Base-by-base conservation (phyloP, 2,797 vertebrate genomes). In the Xenopus petersii region DNA sequence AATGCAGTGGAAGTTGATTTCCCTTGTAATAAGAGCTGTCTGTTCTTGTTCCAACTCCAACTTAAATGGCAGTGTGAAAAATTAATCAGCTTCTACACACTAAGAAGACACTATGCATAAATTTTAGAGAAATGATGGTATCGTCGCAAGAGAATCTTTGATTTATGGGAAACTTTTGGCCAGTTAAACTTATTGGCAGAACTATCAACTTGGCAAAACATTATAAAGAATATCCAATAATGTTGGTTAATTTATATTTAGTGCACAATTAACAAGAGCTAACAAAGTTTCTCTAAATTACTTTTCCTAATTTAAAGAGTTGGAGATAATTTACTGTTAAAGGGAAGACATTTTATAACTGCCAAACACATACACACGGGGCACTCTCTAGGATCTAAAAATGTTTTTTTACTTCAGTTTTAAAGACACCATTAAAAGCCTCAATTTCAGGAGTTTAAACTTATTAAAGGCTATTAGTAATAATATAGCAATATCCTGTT, bases 11-110 rank as follows among this genome's bases (percentile, higher is more conserved):
- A 36, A 21, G 17, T 56, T 48, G 62, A 70, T 64, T 46, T 70
- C 12, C 60, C 12, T 64, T 75, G 13, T 13, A 75, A 58, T 75
- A 70, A 64, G 55, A 64, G 30, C 13, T 58, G 51, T 62, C 67
- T 75, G n/a, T 70, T 48, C 33, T 56, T 75, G n/a, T 70, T 48
- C 17, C 64, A 75, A 70, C 42, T 58, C 17, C 54, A n/a, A 17
- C 33, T 70, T 70, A 64, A 75, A 75, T 58, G 36, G 11, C 11
- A 56, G 17, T 58, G 9, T 46, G 36, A 26, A 58, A 75, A 75
- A 70, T 59, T 36, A 75, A 70, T 65, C 51, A 70, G 49, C 42
- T 58, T 46, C n/a, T 64, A 47, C 26, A n/a, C 42, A 24, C 68
- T 10, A 21, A 4, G 15, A 63, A 55, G 48, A 70, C 54, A 70